Conservation (phyloP, 2,113 vertebrate genomes). For the Turnix velox region DNA sequence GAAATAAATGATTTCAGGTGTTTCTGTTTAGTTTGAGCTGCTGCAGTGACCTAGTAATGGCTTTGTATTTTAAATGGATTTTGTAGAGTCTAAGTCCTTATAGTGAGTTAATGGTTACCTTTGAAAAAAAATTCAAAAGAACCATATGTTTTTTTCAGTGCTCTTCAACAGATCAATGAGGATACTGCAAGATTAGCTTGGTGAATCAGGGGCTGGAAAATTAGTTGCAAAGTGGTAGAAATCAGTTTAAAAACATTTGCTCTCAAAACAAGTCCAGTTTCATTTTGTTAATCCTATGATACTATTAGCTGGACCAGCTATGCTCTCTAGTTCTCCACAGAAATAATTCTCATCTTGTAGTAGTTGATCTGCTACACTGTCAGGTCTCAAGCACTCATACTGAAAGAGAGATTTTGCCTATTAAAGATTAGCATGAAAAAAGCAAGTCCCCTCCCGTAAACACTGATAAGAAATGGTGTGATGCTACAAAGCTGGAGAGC, state of each 20-base stretch:
- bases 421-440: neutral
- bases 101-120: neutral
- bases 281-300: neutral
- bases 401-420: neutral
- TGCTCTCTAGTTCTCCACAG: neutral
- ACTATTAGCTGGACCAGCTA: neutral
- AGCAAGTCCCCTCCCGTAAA: neutral
- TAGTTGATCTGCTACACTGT: neutral
- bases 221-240: neutral
- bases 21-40: neutral
- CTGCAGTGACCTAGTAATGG: neutral
- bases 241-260: neutral
- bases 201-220: neutral
- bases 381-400: neutral
- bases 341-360: neutral
- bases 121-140: neutral
- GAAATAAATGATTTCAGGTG: conserved; percentile 36
- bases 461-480: neutral
- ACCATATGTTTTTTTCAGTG: neutral
- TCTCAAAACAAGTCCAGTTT: neutral
- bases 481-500: neutral
- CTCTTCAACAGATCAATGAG: neutral
- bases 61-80: neutral
- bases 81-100: neutral
- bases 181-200: neutral